Percentiles rank a stretch among this genome's conserved stretches.
Conservation (phyloP, 1,140 invertebrate species). For the Agrilus planipennis region DNA sequence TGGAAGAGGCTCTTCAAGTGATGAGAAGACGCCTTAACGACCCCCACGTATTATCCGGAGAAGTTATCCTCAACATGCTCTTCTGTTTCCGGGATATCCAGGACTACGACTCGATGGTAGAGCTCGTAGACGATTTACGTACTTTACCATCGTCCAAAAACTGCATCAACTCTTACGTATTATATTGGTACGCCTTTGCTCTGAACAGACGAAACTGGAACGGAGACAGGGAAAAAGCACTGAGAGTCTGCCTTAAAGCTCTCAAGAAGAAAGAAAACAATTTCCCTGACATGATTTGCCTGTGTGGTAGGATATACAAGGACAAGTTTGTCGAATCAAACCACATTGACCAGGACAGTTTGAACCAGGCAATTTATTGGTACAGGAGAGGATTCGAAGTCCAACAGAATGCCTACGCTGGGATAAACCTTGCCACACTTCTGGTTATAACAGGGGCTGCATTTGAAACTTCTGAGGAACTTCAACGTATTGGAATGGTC, state of each 20-base stretch:
- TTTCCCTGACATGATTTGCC: slow-evolving; percentile 93
- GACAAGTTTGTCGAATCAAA: slow-evolving; percentile 96
- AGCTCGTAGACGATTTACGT: slow-evolving; percentile 88
- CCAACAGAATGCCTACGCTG: slow-evolving; percentile 97
- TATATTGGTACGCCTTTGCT: slow-evolving; percentile 93
- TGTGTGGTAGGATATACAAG: slow-evolving; percentile 97
- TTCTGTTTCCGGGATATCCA: slow-evolving; percentile 87
- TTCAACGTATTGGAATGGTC: slow-evolving; percentile 86
- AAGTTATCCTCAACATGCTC: slow-evolving; percentile 86
- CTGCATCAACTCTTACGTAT: slow-evolving; percentile 81
- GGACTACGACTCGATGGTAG: slow-evolving; percentile 98
- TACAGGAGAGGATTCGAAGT: slow-evolving; percentile 96
- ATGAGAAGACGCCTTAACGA: slow-evolving; percentile 92
- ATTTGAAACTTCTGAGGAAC: slow-evolving; percentile 80
- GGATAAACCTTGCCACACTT: slow-evolving; percentile 93
- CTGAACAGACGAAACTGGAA: slow-evolving; percentile 88
- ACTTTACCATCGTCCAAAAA: slow-evolving; percentile 85
- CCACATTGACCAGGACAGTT: slow-evolving; percentile 77
- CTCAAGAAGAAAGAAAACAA: slow-evolving; percentile 86
- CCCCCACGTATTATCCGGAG: slow-evolving; percentile 88
- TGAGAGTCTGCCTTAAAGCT: slow-evolving; percentile 83
- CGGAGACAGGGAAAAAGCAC: slow-evolving; percentile 88
- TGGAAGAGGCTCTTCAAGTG: slow-evolving; percentile 74
- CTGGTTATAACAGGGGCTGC: slow-evolving; percentile 96
- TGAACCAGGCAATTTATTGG: slow-evolving; percentile 93